These are phyloP conservation scores for Pemphredon lugubris DNA, from an alignment of 2,888 invertebrate genomes.

Conservation along the genomic window DNA sequence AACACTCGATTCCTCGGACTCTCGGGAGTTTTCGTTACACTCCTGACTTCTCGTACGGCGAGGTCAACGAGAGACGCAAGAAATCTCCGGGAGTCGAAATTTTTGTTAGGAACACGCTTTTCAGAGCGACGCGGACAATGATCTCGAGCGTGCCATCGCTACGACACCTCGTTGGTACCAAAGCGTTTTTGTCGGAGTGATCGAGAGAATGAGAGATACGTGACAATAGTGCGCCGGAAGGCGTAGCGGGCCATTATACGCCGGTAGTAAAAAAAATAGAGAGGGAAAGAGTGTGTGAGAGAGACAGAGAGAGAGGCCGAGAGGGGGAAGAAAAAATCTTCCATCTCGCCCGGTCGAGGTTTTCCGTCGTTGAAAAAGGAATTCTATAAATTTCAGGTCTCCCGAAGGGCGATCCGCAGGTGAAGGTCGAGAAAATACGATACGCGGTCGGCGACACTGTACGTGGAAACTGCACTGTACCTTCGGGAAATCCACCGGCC, in stretches of 20 bases:
- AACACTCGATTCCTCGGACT: neutral
- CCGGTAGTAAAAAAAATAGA: too few relatives aligned
- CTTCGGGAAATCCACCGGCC: slow-evolving; percentile 86
- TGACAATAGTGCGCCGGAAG: slow-evolving; percentile 15
- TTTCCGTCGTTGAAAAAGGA: slow-evolving; percentile 10
- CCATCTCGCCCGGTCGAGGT: neutral
- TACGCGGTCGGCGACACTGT: slow-evolving; percentile 87
- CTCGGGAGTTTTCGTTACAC: slow-evolving; percentile 9
- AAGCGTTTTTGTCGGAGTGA: slow-evolving; percentile 40
- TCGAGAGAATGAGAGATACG: slow-evolving; percentile 6
- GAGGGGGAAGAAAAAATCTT: too few relatives aligned
- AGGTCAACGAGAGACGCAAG: slow-evolving; percentile 30
- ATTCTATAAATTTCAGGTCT: slow-evolving; percentile 83
- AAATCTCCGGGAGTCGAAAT: slow-evolving; percentile 26
- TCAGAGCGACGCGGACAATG: slow-evolving; percentile 38
- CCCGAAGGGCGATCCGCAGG: slow-evolving; percentile 86
- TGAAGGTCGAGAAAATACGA: slow-evolving; percentile 86
- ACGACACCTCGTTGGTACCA: slow-evolving; percentile 25
- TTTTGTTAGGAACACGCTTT: slow-evolving; percentile 30
- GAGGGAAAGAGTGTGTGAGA: too few relatives aligned
- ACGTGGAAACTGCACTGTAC: slow-evolving; percentile 87
- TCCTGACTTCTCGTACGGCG: neutral
- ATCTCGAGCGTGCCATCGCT: slow-evolving; percentile 19
- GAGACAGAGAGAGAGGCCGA: too few relatives aligned
- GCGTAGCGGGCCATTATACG: too few relatives aligned